phyloP scores from a whole-genome alignment of 2,113 vertebrate species.

The Catharus minimus region DNA sequence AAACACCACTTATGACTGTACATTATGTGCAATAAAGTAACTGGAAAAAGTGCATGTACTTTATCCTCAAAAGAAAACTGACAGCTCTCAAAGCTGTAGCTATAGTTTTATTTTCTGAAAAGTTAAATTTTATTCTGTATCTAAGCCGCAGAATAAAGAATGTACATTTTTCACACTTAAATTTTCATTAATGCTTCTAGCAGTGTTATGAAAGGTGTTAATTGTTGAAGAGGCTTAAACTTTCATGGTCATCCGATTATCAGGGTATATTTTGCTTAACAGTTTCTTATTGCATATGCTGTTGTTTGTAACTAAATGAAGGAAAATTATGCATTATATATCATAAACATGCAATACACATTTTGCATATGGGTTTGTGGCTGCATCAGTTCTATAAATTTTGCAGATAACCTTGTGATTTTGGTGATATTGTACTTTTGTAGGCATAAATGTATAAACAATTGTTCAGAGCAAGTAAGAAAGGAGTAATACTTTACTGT shows the following conservation, averaged over 20 bases:
- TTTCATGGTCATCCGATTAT: not conserved
- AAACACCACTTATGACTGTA: slow-evolving; percentile 56
- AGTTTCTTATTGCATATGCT: not conserved
- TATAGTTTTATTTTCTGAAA: slow-evolving; percentile 60
- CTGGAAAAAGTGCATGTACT: slow-evolving; percentile 65
- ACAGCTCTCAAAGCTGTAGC: slow-evolving; percentile 27
- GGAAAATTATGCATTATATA: not conserved
- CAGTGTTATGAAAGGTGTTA: not conserved
- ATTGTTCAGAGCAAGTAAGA: not conserved
- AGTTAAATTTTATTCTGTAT: slow-evolving; percentile 58
- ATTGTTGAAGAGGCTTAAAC: not conserved
- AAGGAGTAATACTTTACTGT: not conserved
- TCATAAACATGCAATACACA: not conserved
- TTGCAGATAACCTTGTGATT: not conserved
- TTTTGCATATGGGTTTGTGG: not conserved
- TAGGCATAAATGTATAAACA: not conserved
- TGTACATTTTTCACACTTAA: slow-evolving; percentile 53
- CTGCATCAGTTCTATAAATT: not conserved
- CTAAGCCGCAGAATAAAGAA: slow-evolving; percentile 60
- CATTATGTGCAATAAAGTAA: slow-evolving; percentile 68
- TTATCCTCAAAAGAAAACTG: slow-evolving; percentile 48
- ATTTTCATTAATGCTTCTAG: slow-evolving; percentile 56
- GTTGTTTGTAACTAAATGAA: not conserved
- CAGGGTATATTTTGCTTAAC: not conserved
- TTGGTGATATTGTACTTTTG: not conserved